A percentile compares a stretch with the other conserved stretches of the same genome.
Evolutionary conservation across 1,140 invertebrate genomes (phyloP).

Genomic region (Orius insidiosus): DNA sequence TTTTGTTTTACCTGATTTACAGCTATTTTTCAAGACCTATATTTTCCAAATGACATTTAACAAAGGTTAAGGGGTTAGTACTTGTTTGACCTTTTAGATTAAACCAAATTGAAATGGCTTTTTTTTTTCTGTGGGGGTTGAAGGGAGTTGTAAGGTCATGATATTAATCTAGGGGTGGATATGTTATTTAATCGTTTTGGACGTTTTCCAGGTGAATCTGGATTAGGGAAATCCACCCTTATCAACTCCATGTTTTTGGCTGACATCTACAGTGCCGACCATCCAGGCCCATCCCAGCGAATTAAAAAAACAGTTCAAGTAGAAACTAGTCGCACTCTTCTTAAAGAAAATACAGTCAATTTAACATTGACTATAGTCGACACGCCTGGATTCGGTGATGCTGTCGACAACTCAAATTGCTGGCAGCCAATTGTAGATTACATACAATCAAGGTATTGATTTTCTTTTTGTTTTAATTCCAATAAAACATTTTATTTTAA

Average conservation of each 20-base stretch:
- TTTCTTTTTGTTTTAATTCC: constrained; percentile 2
- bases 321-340: constrained; percentile 77
- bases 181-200: no score
- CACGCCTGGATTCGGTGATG: constrained; percentile 97
- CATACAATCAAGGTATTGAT: constrained; percentile 70
- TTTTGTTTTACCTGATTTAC: no score
- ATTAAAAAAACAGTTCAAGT: constrained; percentile 87
- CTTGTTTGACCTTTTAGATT: background rate
- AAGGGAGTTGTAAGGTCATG: no score
- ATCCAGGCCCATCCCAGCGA: constrained; percentile 70
- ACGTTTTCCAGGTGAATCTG: constrained; percentile 66
- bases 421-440: constrained; percentile 97
- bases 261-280: constrained; percentile 81
- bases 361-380: constrained; percentile 82
- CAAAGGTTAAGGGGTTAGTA: no score
- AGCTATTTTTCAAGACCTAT: background rate
- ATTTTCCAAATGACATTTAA: background rate
- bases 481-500: constrained; percentile 24
- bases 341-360: constrained; percentile 88
- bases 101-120: background rate
- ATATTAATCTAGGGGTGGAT: no score
- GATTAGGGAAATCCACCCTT: constrained; percentile 94
- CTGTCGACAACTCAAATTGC: constrained; percentile 92
- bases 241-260: constrained; percentile 99
- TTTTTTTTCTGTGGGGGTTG: background rate